Evolutionary conservation across 2,113 vertebrate genomes (phyloP).

Genomic region (Seriola aureovittata): DNA sequence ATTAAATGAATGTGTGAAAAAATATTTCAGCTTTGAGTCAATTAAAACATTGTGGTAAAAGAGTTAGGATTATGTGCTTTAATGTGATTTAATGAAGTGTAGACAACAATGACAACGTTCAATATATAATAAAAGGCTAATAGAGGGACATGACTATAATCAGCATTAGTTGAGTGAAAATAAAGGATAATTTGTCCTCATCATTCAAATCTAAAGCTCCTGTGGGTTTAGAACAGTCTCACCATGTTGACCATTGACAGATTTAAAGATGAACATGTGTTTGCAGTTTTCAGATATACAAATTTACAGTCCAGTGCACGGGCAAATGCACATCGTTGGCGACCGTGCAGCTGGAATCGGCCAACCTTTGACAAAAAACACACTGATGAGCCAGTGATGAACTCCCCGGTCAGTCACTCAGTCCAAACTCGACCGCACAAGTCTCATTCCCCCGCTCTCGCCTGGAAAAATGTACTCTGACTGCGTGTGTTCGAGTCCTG

Average conservation of each 20-base stretch:
- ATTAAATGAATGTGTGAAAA: background rate
- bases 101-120: background rate
- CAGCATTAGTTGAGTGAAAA: background rate
- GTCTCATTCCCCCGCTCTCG: background rate
- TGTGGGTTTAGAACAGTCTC: background rate
- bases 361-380: slow-evolving; percentile 32
- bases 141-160: background rate
- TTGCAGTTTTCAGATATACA: slow-evolving; percentile 51
- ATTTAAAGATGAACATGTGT: slow-evolving; percentile 55
- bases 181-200: background rate
- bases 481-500: slow-evolving; percentile 48
- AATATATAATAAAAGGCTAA: background rate
- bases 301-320: slow-evolving; percentile 32
- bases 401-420: slow-evolving; percentile 25
- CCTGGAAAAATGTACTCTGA: slow-evolving; percentile 31
- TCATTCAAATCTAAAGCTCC: background rate
- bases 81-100: background rate
- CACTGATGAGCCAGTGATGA: slow-evolving; percentile 29
- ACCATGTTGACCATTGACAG: slow-evolving; percentile 23
- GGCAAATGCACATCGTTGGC: slow-evolving; percentile 24
- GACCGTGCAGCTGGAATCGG: slow-evolving; percentile 17
- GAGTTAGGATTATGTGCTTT: no score
- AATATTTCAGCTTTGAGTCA: background rate
- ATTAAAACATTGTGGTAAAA: no score
- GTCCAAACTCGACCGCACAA: slow-evolving; percentile 17